Evolutionary conservation across 2,797 vertebrate species (phyloP).

Genomic region (Enteromius argenteus): DNA sequence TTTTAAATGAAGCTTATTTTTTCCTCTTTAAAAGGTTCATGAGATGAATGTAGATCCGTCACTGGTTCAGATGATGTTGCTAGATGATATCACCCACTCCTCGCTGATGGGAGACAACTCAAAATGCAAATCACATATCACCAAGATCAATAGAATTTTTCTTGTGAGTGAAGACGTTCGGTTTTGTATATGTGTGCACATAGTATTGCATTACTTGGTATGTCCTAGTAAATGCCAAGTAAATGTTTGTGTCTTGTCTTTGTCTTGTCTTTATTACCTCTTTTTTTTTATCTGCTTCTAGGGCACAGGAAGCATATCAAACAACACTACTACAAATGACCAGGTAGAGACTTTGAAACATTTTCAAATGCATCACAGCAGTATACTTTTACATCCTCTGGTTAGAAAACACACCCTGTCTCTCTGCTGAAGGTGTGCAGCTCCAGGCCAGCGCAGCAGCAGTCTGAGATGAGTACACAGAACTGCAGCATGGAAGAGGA

Average conservation of each 20-base stretch:
- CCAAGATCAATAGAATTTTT: slow-evolving; percentile 82
- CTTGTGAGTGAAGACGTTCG: slow-evolving; percentile 71
- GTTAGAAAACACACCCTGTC: neutral
- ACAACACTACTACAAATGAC: slow-evolving; percentile 50
- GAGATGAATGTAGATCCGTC: slow-evolving; percentile 89
- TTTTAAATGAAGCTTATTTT: neutral
- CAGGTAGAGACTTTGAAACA: slow-evolving; percentile 45
- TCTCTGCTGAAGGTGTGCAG: slow-evolving; percentile 46
- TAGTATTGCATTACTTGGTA: neutral
- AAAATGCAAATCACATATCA: slow-evolving; percentile 84
- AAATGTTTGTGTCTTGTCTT: neutral
- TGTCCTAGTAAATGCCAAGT: neutral
- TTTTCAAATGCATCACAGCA: slow-evolving; percentile 3
- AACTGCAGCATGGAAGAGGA: slow-evolving; percentile 46
- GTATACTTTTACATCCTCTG: neutral
- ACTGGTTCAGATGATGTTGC: slow-evolving; percentile 89
- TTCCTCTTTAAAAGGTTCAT: slow-evolving; percentile 75
- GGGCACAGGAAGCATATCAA: slow-evolving; percentile 54
- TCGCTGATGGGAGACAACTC: slow-evolving; percentile 87
- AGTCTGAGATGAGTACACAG: slow-evolving; percentile 32
- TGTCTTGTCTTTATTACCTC: neutral
- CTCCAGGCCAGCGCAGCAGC: slow-evolving; percentile 37
- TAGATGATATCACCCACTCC: slow-evolving; percentile 86
- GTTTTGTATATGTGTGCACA: neutral
- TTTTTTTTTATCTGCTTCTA: slow-evolving; percentile 18